Base-by-base conservation (phyloP, 2,797 vertebrate species). In the Acanthopagrus latus region DNA sequence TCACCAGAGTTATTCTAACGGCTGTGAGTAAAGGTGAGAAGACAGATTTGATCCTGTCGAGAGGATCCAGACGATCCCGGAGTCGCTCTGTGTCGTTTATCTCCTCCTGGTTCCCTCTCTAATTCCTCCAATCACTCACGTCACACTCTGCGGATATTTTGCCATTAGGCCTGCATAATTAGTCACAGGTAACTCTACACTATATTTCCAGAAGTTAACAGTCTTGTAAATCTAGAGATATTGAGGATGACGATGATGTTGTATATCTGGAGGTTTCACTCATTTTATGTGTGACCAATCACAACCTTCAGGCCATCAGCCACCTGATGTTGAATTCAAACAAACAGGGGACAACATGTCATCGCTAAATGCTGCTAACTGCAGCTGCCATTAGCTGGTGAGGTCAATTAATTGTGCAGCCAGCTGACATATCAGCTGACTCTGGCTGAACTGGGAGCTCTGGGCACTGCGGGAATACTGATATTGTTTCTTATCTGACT, bases 91-190 rank as follows among this genome's bases (percentile, higher is more conserved):
- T 21, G 13, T 52, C 2, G 38, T 65, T 68, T 38, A 25, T 50
- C 20, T 69, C 29, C 23, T 33, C 2, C 12, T 7, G 5, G 52
- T 64, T 48, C 6, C 74, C 23, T n/a, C 23, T 73, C 16, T 25
- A 47, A 43, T 23, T 52, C 41, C 68, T 25, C 44, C 33, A 58
- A 56, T 69, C n/a, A 43, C 18, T 74, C 46, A 16, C 47, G 16
- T 51, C 54, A 51, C 43, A 75, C 58, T 75, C 17, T 4, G 12
- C 13, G 38, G 17, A 46, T 47, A 54, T 63, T 9, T 64, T 27
- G 38, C 64, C 51, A 80, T 82, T 46, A 72, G 46, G 13, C 29
- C 13, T 51, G 20, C 14, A 76, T 75, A 71, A 71, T 76, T 52
- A 68, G 51, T 68, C 16, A 47, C n/a, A 62, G 18, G 63, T 72